Evolutionary conservation across 2,888 invertebrate species (phyloP), one percentile per base, ranked within the genome.

Genomic region (Beris chalybata): DNA sequence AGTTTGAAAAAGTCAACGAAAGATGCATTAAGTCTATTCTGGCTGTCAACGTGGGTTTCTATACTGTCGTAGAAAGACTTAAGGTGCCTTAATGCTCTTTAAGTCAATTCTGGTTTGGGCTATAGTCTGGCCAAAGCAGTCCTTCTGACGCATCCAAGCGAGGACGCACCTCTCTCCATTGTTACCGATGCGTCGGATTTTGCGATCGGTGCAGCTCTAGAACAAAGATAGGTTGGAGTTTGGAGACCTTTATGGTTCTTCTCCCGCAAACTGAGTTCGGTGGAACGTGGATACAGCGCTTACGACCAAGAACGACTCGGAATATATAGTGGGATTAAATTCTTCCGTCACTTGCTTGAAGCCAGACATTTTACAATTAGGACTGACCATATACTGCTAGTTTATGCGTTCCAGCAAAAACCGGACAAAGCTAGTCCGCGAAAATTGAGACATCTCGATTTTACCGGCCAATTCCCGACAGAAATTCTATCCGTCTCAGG

Each of bases 241-340:
- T 55, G 55, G 55, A 38, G 38, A 43, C 55, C 55, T 5, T n/a
- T 55, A 15, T 32, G 55, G 38, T 55, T 55, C 43, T 55, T 55
- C 15, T 55, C 55, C 3, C 32, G 13, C 6, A 55, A 55, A 32
- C 38, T 55, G 38, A n/a, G 5, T 38, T 32, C 32, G 9, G 38
- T 13, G 4, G 38, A 55, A 38, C 55, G 55, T 5, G 38, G 22
- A 4, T 55, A 55, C 43, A 55, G 55, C 43, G 38, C 55, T 4
- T 55, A 55, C 22, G 55, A 55, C 38, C 32, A 38, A 7, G 38
- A 55, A 47, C 47, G 4, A 13, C 47, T 6, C 4, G 55, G 38
- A 32, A 38, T 55, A 5, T 55, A 55, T 9, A 55, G 55, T 38
- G 55, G 38, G 2, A 13, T 80, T 0, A 73, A 74, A 53, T 29